phyloP scores from a whole-genome alignment of 1,140 invertebrate species.

The Choristoneura fumiferana region DNA sequence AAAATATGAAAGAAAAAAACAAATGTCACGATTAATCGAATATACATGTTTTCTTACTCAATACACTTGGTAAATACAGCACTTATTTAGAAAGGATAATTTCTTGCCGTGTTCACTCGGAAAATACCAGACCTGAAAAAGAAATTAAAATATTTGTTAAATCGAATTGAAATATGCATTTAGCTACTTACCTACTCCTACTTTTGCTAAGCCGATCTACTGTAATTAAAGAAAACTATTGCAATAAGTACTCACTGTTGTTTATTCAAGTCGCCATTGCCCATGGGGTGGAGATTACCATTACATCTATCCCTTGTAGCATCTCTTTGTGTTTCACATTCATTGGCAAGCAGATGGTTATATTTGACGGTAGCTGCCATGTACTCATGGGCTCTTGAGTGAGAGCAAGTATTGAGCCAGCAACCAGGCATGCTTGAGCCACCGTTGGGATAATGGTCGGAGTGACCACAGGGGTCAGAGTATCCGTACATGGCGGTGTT shows the following conservation, averaged over 20 bases:
- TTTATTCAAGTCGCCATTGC: slow-evolving; percentile 35
- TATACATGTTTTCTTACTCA: no score
- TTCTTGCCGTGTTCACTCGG: slow-evolving; percentile 30
- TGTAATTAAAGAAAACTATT: not conserved
- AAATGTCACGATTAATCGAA: no score
- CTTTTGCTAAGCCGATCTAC: no score
- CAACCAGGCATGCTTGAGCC: slow-evolving; percentile 25
- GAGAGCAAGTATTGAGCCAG: slow-evolving; percentile 46
- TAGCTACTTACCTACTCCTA: no score
- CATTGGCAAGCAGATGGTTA: slow-evolving; percentile 30
- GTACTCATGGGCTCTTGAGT: slow-evolving; percentile 71
- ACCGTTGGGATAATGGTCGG: slow-evolving; percentile 69
- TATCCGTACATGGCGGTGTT: slow-evolving; percentile 64
- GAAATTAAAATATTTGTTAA: slow-evolving; percentile 19
- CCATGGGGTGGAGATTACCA: slow-evolving; percentile 29
- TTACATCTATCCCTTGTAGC: slow-evolving; percentile 24
- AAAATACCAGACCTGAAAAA: slow-evolving; percentile 37
- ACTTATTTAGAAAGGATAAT: slow-evolving; percentile 26
- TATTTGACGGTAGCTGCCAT: slow-evolving; percentile 70
- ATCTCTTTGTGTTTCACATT: slow-evolving; percentile 25
- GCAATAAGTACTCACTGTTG: slow-evolving; percentile 22
- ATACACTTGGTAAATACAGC: no score
- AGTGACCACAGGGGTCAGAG: slow-evolving; percentile 57
- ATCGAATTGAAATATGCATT: no score
- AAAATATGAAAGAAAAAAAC: no score